Conservation (phyloP, 2,113 vertebrate genomes). For the Channa maculata region DNA sequence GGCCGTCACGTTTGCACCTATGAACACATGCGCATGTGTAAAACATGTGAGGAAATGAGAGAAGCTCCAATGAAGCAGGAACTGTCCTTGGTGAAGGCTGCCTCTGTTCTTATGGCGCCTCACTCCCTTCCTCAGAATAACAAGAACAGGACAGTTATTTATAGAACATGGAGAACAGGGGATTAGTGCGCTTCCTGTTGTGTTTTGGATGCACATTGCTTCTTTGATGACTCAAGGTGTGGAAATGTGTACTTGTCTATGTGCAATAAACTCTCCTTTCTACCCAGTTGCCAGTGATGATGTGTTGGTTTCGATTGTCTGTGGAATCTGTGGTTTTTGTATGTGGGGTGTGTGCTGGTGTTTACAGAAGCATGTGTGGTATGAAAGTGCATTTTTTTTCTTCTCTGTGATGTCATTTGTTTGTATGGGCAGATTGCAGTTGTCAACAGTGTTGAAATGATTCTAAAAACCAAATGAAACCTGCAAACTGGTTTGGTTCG, state of each 20-base stretch:
- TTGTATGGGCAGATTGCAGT: no score
- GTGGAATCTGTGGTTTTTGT: background rate
- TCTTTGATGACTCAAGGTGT: conserved; percentile 55
- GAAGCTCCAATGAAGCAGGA: background rate
- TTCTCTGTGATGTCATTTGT: no score
- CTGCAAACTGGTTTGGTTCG: background rate
- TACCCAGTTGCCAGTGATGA: background rate
- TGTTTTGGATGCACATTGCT: conserved; percentile 50
- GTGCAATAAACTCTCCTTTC: conserved; percentile 3
- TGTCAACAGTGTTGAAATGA: no score
- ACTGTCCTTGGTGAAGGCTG: conserved; percentile 15
- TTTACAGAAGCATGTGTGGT: background rate
- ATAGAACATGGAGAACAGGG: conserved; percentile 55
- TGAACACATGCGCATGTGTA: background rate
- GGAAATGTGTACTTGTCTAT: conserved; percentile 20
- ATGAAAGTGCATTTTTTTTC: background rate
- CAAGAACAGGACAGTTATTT: conserved; percentile 65
- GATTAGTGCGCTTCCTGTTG: conserved; percentile 60
- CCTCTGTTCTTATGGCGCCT: conserved; percentile 34
- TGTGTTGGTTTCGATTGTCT: background rate
- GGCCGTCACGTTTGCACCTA: background rate
- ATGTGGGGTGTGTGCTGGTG: background rate
- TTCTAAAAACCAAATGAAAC: background rate
- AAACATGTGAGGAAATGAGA: conserved; percentile 14
- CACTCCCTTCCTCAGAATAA: conserved; percentile 57